Evolutionary conservation across 92 coral and sea anemone genomes (phyloP).

Genomic region (Hydrozoanthus gracilis): DNA sequence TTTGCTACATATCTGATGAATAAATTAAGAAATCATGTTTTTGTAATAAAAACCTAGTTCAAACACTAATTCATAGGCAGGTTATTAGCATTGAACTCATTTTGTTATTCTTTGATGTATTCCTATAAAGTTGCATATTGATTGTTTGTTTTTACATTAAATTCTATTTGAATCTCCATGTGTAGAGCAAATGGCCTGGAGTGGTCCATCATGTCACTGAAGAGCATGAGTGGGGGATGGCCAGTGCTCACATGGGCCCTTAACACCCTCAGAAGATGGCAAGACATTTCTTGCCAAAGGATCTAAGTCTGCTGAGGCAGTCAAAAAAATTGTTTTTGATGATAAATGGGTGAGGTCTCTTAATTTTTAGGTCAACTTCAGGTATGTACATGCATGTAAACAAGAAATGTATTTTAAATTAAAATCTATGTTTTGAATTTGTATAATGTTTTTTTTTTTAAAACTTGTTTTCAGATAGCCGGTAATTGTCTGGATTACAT

Average conservation of each 20-base stretch:
- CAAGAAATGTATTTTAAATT: too few relatives aligned
- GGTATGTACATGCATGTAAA: slow-evolving; percentile 61
- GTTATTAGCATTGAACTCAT: too few relatives aligned
- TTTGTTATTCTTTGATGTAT: too few relatives aligned
- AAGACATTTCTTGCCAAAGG: slow-evolving; percentile 50
- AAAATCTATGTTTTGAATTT: too few relatives aligned
- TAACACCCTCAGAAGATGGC: slow-evolving; percentile 59
- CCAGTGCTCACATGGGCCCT: slow-evolving; percentile 70
- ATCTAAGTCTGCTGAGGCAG: slow-evolving; percentile 61
- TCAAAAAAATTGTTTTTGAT: slow-evolving; percentile 63
- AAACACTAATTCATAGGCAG: too few relatives aligned
- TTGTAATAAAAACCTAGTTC: too few relatives aligned
- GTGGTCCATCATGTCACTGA: slow-evolving; percentile 68
- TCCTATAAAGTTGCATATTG: too few relatives aligned
- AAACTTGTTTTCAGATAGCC: too few relatives aligned
- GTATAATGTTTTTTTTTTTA: too few relatives aligned
- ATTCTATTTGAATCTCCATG: slow-evolving; percentile 9
- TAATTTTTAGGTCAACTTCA: slow-evolving; percentile 57
- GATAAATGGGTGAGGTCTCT: slow-evolving; percentile 56
- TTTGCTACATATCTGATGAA: too few relatives aligned
- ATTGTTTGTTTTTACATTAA: neutral
- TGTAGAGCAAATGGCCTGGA: slow-evolving; percentile 62
- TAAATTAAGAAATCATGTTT: too few relatives aligned
- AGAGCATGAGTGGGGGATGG: slow-evolving; percentile 81
- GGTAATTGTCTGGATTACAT: too few relatives aligned